Evolutionary conservation across 1,140 invertebrate species (phyloP), one percentile per base, ranked within the genome.

Genomic region (Ceratoteleas bidentatus): DNA sequence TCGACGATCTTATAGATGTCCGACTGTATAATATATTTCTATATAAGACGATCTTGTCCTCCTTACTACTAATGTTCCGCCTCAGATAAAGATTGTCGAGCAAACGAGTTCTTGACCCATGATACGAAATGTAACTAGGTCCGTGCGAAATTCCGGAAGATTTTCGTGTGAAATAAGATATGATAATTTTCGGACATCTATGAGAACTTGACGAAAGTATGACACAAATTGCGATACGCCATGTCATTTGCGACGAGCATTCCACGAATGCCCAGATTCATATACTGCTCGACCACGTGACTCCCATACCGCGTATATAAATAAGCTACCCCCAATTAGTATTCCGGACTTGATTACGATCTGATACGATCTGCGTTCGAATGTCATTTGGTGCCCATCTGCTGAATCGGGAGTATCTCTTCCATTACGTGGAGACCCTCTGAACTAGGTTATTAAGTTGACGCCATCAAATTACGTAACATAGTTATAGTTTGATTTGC

Each of bases 391-490:
- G 65, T 65, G 60, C 66, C 65, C 78, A 70, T 74, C 70, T 75
- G 65, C 65, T 81, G 60, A 70, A 75, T 75, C 58, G 70, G 32
- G 58, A 73, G 52, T 74, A 81, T 81, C 65, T 75, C 70, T 78
- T 60, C 70, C 57, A 75, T 75, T 75, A 70, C 64, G 45, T 57
- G 40, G 45, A 65, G 15, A 81, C 70, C 70, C 60, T 81, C 70
- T 65, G 69, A 75, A 74, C 78, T 81, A 66, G 75, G 65, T 80
- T 80, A 80, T 80, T 73, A 73, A 72, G 76, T 73, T 80, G 66
- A 57, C 34, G 58, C 53, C 65, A 52, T 70, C 34, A 38, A 78
- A 69, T 77, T 77, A 77, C 69, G 69, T 73, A 79, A 79, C 62
- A 45, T 8, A 61, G 76, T 73, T 73, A 72, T 54, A 72, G 61